phyloP scores from a whole-genome alignment of 2,888 invertebrate species.

The Ophion costatus region DNA sequence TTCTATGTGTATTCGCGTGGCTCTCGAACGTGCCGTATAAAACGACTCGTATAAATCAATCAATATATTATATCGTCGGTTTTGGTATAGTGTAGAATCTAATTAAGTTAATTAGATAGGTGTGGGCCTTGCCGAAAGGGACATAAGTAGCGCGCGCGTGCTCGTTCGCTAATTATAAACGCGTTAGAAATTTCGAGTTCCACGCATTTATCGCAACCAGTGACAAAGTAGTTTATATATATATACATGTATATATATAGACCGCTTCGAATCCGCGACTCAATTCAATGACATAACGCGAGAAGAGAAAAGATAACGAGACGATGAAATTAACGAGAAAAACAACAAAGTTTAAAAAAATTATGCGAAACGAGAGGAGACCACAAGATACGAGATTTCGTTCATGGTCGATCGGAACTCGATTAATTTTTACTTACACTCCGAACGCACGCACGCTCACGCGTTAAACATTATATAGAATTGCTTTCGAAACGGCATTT shows the following conservation, averaged over 20 bases:
- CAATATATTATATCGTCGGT: slow-evolving; percentile 63
- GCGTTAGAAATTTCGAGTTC: slow-evolving; percentile 5
- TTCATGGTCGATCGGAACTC: slow-evolving; percentile 44
- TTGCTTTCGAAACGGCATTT: slow-evolving; percentile 67
- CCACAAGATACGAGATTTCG: slow-evolving; percentile 11
- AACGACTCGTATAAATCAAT: slow-evolving; percentile 62
- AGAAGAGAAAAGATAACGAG: background rate
- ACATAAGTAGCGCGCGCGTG: slow-evolving; percentile 40
- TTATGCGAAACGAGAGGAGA: background rate
- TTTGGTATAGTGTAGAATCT: slow-evolving; percentile 66
- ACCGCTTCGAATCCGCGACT: slow-evolving; percentile 47
- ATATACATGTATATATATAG: slow-evolving; percentile 28
- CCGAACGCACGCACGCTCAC: slow-evolving; percentile 58
- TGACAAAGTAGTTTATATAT: slow-evolving; percentile 48
- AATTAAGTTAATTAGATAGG: slow-evolving; percentile 64
- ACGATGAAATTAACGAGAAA: slow-evolving; percentile 10
- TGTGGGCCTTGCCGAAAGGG: slow-evolving; percentile 54
- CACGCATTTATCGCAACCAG: slow-evolving; percentile 21
- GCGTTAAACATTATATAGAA: slow-evolving; percentile 50
- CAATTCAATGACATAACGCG: slow-evolving; percentile 3
- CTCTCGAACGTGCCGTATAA: slow-evolving; percentile 58
- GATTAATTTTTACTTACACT: slow-evolving; percentile 56
- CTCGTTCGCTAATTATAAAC: background rate
- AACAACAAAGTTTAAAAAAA: slow-evolving; percentile 3
- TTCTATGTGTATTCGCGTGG: slow-evolving; percentile 61